Evolutionary conservation across 2,888 invertebrate genomes (phyloP).

Genomic region (Emmelina monodactyla): DNA sequence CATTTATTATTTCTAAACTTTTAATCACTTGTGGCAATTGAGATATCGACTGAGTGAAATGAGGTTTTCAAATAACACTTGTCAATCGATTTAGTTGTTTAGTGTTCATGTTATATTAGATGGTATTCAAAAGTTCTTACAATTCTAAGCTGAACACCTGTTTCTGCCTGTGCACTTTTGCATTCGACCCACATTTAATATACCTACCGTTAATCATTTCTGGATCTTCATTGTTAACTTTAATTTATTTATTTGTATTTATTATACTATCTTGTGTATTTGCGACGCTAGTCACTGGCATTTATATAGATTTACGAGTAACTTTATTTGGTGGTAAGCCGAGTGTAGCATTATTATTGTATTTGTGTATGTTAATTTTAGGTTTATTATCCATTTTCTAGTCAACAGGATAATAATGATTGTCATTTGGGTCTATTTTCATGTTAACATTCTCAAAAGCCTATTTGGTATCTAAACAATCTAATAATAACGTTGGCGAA

Average conservation of each 20-base stretch:
- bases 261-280: constrained; percentile 34
- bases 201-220: constrained; percentile 17
- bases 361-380: no score
- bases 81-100: constrained; percentile 55
- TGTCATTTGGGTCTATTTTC: no score
- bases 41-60: no score
- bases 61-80: constrained; percentile 39
- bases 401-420: no score
- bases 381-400: no score
- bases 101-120: constrained; percentile 64
- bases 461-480: background rate
- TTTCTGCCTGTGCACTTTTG: constrained; percentile 40
- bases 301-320: constrained; percentile 43
- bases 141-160: constrained; percentile 37
- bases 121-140: constrained; percentile 45
- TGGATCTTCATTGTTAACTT: constrained; percentile 35
- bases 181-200: constrained; percentile 12
- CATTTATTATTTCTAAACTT: constrained; percentile 27
- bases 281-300: constrained; percentile 56
- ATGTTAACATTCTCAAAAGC: no score
- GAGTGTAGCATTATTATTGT: background rate
- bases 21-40: no score
- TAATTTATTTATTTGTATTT: constrained; percentile 41
- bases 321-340: constrained; percentile 29
- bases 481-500: background rate